A percentile compares a stretch with the other conserved stretches of the same genome.
Evolutionary conservation across 2,888 invertebrate species (phyloP).

Genomic region (Hemicrepidius hirtus): DNA sequence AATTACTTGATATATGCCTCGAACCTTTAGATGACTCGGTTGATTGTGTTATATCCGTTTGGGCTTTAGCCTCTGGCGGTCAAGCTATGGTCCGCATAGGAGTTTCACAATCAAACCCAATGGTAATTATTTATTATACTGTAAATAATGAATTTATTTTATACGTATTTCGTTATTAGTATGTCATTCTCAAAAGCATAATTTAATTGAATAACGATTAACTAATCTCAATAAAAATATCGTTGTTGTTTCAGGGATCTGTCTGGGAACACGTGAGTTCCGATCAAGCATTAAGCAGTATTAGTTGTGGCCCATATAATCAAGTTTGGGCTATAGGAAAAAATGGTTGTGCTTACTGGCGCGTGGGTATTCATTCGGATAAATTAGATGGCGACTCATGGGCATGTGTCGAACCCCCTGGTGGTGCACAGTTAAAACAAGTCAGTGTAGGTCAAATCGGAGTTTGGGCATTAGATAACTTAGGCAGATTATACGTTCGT

Average conservation of each 20-base stretch:
- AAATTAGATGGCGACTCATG: slow-evolving; percentile 82
- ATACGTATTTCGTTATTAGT: no score
- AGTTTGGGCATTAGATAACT: slow-evolving; percentile 88
- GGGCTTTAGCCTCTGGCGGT: slow-evolving; percentile 91
- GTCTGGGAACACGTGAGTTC: slow-evolving; percentile 88
- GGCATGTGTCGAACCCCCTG: slow-evolving; percentile 86
- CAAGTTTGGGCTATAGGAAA: slow-evolving; percentile 91
- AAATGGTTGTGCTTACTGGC: slow-evolving; percentile 89
- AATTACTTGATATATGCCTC: slow-evolving; percentile 84
- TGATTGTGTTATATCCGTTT: slow-evolving; percentile 77
- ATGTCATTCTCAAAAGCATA: no score
- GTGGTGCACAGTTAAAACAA: slow-evolving; percentile 80
- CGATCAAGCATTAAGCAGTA: slow-evolving; percentile 85
- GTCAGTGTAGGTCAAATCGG: slow-evolving; percentile 83
- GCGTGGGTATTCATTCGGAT: slow-evolving; percentile 82
- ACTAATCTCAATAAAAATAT: no score
- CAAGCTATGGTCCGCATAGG: slow-evolving; percentile 89
- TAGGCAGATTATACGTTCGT: slow-evolving; percentile 84
- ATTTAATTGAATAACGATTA: no score
- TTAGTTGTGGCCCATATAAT: slow-evolving; percentile 81
- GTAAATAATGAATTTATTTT: no score
- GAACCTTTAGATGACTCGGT: slow-evolving; percentile 72
- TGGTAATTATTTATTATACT: no score
- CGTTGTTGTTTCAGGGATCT: slow-evolving; percentile 79
- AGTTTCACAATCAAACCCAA: slow-evolving; percentile 82